Conservation (phyloP, 2,888 invertebrate species). For the Himalopsyche kuldschensis region DNA sequence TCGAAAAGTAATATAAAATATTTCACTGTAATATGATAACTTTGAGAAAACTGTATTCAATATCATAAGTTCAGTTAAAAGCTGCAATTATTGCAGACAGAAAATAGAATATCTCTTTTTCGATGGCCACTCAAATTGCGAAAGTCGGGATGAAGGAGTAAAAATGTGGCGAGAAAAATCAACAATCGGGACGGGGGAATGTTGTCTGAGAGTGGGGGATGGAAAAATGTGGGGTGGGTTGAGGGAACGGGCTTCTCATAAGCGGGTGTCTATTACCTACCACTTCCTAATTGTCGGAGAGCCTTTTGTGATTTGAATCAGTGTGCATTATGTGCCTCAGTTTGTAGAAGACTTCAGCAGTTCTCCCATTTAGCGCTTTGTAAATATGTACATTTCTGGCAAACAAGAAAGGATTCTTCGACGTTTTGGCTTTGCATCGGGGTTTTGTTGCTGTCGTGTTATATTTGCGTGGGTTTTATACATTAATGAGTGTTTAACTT, state of each 20-base stretch:
- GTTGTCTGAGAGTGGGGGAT: background rate
- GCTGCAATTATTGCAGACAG: background rate
- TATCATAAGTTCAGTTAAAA: background rate
- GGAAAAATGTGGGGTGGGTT: background rate
- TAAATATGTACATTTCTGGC: conserved; percentile 24
- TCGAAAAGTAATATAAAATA: too few relatives aligned
- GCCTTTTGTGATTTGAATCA: conserved; percentile 27
- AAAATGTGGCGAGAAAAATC: conserved; percentile 5
- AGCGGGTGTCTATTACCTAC: conserved; percentile 10
- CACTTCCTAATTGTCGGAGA: conserved; percentile 21
- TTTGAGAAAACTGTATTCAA: background rate
- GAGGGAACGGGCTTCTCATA: conserved; percentile 2
- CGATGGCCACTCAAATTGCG: background rate
- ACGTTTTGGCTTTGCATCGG: background rate
- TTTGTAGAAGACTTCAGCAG: conserved; percentile 10
- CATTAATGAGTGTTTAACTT: background rate
- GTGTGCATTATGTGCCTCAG: conserved; percentile 15
- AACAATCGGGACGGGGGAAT: background rate
- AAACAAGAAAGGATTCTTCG: conserved; percentile 3
- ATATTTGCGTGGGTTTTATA: background rate
- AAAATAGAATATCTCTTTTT: background rate
- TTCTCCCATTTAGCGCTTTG: conserved; percentile 9
- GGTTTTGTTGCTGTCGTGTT: background rate
- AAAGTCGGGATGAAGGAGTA: conserved; percentile 4
- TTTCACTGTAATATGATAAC: too few relatives aligned